A percentile compares a stretch with the other conserved stretches of the same genome.
Conservation (phyloP, 2,888 invertebrate species). For the Camponotus fellah region DNA sequence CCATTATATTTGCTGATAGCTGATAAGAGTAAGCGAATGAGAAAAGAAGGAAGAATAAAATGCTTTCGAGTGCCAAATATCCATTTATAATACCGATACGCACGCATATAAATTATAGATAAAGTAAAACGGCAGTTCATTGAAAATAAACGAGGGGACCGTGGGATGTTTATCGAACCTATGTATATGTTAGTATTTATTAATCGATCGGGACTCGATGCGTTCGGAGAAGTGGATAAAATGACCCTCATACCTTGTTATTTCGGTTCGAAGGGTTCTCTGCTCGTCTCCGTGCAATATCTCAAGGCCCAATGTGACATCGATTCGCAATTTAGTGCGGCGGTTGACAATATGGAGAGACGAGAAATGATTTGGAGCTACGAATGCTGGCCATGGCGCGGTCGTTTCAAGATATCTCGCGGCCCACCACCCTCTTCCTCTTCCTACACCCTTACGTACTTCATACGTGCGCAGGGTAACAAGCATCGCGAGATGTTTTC, state of each 20-base stretch:
- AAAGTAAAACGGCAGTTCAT: conserved; percentile 1
- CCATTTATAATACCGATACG: background rate
- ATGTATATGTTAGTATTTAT: conserved; percentile 33
- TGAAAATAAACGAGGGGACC: conserved; percentile 27
- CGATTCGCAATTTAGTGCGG: conserved; percentile 73
- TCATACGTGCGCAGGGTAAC: conserved; percentile 71
- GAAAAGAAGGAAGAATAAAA: background rate
- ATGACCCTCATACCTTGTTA: conserved; percentile 55
- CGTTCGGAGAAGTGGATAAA: conserved; percentile 38
- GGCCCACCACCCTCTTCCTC: conserved; percentile 22
- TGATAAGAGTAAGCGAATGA: background rate
- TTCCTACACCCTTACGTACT: conserved; percentile 24
- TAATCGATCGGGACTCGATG: conserved; percentile 41
- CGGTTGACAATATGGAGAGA: conserved; percentile 66
- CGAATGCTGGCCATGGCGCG: conserved; percentile 55
- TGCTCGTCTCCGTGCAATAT: conserved; percentile 57
- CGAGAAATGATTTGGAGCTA: conserved; percentile 71
- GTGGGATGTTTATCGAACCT: background rate
- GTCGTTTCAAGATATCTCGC: conserved; percentile 70
- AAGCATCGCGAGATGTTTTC: conserved; percentile 70
- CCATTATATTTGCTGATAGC: background rate
- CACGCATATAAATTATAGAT: conserved; percentile 5
- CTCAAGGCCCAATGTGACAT: conserved; percentile 67
- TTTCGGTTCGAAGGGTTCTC: conserved; percentile 18
- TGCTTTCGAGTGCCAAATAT: conserved; percentile 12